Evolutionary conservation across 2,797 vertebrate genomes (phyloP).

Genomic region (Apodemus agrarius): DNA sequence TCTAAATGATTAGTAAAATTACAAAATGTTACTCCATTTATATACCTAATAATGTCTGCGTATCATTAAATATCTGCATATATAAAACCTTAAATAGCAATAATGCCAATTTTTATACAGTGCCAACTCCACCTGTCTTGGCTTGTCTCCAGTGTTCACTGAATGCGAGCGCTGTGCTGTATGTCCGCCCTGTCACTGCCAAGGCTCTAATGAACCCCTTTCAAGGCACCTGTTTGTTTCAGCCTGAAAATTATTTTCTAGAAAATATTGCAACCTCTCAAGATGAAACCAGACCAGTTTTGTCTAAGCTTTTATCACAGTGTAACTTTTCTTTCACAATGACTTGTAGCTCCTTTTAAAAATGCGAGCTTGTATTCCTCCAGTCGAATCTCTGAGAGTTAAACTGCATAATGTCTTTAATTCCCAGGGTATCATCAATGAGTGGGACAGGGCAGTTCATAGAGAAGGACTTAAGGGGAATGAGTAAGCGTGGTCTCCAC

Average conservation of each 20-base stretch:
- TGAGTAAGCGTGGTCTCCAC: background rate
- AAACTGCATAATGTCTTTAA: background rate
- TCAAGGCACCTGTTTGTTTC: background rate
- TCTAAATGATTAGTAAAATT: background rate
- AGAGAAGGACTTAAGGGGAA: background rate
- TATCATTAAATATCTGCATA: background rate
- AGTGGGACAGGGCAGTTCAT: background rate
- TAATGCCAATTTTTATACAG: background rate
- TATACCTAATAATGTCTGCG: background rate
- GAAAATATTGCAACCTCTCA: conserved; percentile 21
- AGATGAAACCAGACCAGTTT: conserved; percentile 39
- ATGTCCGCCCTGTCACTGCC: background rate
- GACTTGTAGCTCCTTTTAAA: background rate
- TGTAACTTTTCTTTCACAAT: conserved; percentile 13
- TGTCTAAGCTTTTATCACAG: background rate
- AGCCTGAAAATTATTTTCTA: conserved; percentile 9
- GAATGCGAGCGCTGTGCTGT: background rate
- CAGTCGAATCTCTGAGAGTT: background rate
- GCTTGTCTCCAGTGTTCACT: background rate
- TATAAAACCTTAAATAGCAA: background rate
- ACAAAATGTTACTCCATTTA: background rate
- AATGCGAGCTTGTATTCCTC: background rate
- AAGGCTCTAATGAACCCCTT: background rate
- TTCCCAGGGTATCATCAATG: background rate
- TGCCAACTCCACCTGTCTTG: background rate